Percentiles rank a stretch among this genome's conserved stretches.
Conservation (phyloP, 2,797 vertebrate genomes). For the Parambassis ranga region DNA sequence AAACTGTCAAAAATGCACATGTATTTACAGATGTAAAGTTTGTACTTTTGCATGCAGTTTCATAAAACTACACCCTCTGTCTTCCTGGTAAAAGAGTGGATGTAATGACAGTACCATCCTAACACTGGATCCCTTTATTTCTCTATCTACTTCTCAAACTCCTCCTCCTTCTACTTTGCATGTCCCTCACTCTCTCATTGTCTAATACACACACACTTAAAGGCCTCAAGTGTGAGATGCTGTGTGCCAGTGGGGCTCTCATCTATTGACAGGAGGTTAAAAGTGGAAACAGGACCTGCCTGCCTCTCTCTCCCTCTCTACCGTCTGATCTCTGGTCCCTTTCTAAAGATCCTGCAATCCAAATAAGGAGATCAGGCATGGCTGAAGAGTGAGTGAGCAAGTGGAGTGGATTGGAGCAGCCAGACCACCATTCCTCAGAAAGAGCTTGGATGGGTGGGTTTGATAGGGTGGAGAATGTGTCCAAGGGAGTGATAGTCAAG, state of each 20-base stretch:
- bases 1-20: no score
- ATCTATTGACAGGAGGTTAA: conserved; percentile 79
- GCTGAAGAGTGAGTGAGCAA: conserved; percentile 57
- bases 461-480: conserved; percentile 58
- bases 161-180: background rate
- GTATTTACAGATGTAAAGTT: no score
- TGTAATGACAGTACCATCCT: background rate
- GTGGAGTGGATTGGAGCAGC: conserved; percentile 49
- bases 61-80: background rate
- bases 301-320: conserved; percentile 31
- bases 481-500: conserved; percentile 39
- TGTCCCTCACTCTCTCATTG: background rate
- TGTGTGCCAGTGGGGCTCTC: conserved; percentile 41
- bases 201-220: conserved; percentile 1
- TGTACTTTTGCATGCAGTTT: no score
- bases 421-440: conserved; percentile 77
- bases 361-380: conserved; percentile 86
- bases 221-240: conserved; percentile 3
- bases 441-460: conserved; percentile 71
- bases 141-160: background rate
- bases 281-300: conserved; percentile 80
- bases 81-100: conserved; percentile 10
- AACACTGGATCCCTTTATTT: background rate
- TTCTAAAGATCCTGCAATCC: conserved; percentile 81
- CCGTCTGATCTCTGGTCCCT: conserved; percentile 53